Base-by-base conservation (phyloP, 2,888 invertebrate genomes). In the Cheilosia vulpina region DNA sequence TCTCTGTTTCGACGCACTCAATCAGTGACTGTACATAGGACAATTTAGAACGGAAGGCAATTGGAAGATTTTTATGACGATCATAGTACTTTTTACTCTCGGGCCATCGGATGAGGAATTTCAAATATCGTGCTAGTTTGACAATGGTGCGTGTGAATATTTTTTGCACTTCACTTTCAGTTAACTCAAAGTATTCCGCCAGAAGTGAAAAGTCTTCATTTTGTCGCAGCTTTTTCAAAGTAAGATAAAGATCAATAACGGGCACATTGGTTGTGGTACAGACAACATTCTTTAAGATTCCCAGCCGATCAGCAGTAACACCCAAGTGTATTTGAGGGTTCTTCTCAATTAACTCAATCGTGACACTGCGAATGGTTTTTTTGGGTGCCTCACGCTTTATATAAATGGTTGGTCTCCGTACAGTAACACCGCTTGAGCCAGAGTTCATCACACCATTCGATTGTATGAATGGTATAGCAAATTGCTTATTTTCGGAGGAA, bases 1-100 rank as follows among this genome's bases (percentile, higher is more conserved):
- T 88, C 53, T 92, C 91, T 57, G 92, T 91, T 69, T 92, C 92
- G 15, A 92, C 91, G 75, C 91, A 92, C 69, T 92, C 92, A 69
- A 92, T 91, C 53, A 92, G 55, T 21, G 92, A 92, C 78, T 91
- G 91, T 11, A 92, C 91, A 77, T 91, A 90, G 47, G 92, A 87
- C n/a, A 92, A 87, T 81, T 90, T 90, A 9, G 90, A 89, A 3
- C 92, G 89, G 66, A 90, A 92, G 4, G 90, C 89, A 77, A 92
- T 89, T 2, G 92, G 92, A 17, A 91, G 87, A 84, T 91, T 90
- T 88, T 92, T 92, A 57, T 92, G 89, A 0, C 92, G 89, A 58
- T 92, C 92, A 63, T 90, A 90, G 77, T 91, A 91, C 41, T 90
- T 90, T 50, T 91, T 91, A 4, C 89, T 89, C 41, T 92, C 91